Percentiles rank a stretch among this genome's conserved stretches.
Evolutionary conservation across 2,113 vertebrate species (phyloP).

Genomic region (Formicarius rufipectus): DNA sequence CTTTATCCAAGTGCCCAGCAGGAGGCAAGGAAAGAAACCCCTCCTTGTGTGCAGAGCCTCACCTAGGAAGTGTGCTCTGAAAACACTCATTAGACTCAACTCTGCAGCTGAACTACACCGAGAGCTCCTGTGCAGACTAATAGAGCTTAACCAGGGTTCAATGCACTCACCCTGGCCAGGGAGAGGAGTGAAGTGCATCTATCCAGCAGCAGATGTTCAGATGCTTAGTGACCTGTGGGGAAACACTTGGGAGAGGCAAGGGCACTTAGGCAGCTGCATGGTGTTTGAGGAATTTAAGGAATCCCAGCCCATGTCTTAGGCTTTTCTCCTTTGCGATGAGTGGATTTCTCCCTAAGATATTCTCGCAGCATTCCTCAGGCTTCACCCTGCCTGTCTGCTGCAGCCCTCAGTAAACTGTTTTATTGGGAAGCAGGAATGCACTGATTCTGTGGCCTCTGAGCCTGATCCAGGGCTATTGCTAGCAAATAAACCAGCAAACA

Average conservation of each 20-base stretch:
- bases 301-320: background rate
- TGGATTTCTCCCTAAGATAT: background rate
- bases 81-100: conserved; percentile 2
- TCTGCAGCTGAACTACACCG: background rate
- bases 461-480: background rate
- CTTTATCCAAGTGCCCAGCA: background rate
- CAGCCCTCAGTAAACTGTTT: background rate
- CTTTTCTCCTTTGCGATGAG: background rate
- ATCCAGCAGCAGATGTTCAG: conserved; percentile 26
- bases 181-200: background rate
- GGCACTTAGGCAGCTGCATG: conserved; percentile 30
- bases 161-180: background rate
- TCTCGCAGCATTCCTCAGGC: background rate
- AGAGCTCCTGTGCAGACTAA: conserved; percentile 21
- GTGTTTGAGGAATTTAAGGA: conserved; percentile 48
- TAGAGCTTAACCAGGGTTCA: conserved; percentile 23
- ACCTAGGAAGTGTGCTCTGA: conserved; percentile 1
- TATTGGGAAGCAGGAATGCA: background rate
- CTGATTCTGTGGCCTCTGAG: background rate
- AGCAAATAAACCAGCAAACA: background rate
- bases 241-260: conserved; percentile 32
- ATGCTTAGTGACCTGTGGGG: conserved; percentile 50
- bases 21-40: background rate
- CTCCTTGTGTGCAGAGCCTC: background rate
- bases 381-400: background rate